Evolutionary conservation across 2,113 vertebrate genomes (phyloP).

Genomic region (Rana temporaria): DNA sequence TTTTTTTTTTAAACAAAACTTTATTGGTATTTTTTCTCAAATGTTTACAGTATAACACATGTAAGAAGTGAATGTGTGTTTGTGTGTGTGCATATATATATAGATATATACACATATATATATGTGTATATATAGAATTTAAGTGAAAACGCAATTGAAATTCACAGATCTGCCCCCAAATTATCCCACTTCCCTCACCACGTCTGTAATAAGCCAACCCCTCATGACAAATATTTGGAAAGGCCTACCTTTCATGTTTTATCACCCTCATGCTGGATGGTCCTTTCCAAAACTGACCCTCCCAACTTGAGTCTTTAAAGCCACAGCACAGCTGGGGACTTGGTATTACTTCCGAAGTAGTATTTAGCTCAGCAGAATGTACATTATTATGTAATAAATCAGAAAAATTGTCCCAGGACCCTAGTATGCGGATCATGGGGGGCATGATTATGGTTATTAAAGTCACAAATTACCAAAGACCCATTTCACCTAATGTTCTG

Average conservation of each 20-base stretch:
- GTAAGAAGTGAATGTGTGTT: conserved; percentile 54
- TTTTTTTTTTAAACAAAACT: conserved; percentile 69
- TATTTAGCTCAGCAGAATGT: background rate
- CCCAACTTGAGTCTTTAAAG: background rate
- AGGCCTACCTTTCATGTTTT: background rate
- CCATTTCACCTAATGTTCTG: background rate
- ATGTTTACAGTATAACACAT: conserved; percentile 58
- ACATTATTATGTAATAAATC: background rate
- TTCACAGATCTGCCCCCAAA: conserved; percentile 55
- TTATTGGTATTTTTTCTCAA: conserved; percentile 55
- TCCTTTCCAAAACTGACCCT: background rate
- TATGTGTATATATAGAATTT: conserved; percentile 34
- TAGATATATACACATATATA: conserved; percentile 35
- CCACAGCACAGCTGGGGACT: background rate
- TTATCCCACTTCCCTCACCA: conserved; percentile 51
- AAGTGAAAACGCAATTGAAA: conserved; percentile 52
- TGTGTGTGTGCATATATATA: conserved; percentile 3
- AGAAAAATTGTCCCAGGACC: background rate
- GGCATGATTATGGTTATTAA: background rate
- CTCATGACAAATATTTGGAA: background rate
- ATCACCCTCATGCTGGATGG: background rate
- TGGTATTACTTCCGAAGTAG: background rate
- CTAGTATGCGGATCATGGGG: background rate
- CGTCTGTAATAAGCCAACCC: conserved; percentile 8
- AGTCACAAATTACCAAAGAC: background rate